Evolutionary conservation across 2,888 invertebrate genomes (phyloP), one percentile per base, ranked within the genome.

Genomic region (Griposia aprilina): DNA sequence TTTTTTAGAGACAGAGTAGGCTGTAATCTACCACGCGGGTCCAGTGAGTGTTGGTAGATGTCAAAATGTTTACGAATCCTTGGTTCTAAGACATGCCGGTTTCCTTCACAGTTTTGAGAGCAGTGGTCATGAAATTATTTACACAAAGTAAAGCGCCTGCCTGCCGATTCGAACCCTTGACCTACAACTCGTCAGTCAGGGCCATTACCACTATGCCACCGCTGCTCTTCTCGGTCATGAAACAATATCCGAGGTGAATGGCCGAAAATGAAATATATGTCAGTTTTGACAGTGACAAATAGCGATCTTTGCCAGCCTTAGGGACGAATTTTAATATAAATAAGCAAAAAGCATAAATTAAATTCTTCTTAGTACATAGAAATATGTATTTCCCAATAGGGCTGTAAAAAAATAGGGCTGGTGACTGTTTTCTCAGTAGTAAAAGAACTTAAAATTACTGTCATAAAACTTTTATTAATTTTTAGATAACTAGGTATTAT

Each of bases 381-480:
- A 86, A 86, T 79, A 81, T 81, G 20, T 88, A 89, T 87, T 90
- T 90, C 89, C 89, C 90, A 65, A 69, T 74, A 86, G 88, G 41
- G 83, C 86, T 59, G 72, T 90, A 88, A 88, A 81, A 82, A 7
- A 72, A 75, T 74, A 84, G 78, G 79, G 82, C 60, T 89, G 77
- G 50, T 70, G 15, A 50, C 8, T 67, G 17, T 62, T 11, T n/a
- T 41, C 17, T 36, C 5, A 1, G 20, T 15, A 48, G 15, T 30
- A 45, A 23, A 15, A 52, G 0, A 26, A 26, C 30, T 59, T 26
- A 5, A 55, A 70, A n/a, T 55, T 20, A 45, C 20, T 23, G 45
- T 63, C 0, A 13, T 26, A 17, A 45, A 45, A 45, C 8, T 36
- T 23, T 36, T 36, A n/a, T n/a, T 3, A n/a, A 10, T 41, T 15